Evolutionary conservation across 2,888 invertebrate species (phyloP).

Genomic region (Pyrrhia umbra): DNA sequence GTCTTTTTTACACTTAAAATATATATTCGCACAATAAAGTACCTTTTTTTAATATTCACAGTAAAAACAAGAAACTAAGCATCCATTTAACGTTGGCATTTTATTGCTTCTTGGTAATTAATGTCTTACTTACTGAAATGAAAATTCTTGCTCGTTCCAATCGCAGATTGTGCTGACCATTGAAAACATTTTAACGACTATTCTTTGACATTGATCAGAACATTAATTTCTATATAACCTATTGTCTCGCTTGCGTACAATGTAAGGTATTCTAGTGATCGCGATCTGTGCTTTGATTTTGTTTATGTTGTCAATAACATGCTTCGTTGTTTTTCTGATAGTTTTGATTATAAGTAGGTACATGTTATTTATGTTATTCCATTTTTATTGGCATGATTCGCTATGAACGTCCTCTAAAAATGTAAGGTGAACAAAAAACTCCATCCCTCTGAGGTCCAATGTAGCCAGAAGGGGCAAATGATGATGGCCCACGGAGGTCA

Average conservation of each 20-base stretch:
- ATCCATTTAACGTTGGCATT: constrained; percentile 38
- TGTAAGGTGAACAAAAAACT: constrained; percentile 61
- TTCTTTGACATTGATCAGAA: constrained; percentile 71
- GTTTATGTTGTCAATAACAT: not conserved
- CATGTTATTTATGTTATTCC: not conserved
- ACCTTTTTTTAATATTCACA: constrained; percentile 10
- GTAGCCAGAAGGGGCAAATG: constrained; percentile 77
- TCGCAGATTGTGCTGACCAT: constrained; percentile 32
- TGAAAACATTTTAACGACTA: constrained; percentile 64
- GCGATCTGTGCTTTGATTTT: constrained; percentile 22
- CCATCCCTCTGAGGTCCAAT: constrained; percentile 69
- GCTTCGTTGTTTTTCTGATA: not conserved
- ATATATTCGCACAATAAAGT: constrained; percentile 9
- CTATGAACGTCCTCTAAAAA: constrained; percentile 11
- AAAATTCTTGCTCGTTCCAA: constrained; percentile 48
- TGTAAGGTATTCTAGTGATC: constrained; percentile 69
- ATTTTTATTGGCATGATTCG: not conserved
- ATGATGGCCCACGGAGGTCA: constrained; percentile 78
- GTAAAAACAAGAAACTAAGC: constrained; percentile 30
- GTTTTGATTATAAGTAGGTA: not conserved
- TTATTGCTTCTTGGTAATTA: constrained; percentile 48
- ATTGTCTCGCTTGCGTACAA: constrained; percentile 75
- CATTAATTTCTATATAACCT: constrained; percentile 79
- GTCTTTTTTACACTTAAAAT: constrained; percentile 19
- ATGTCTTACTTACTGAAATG: constrained; percentile 51